Base-by-base conservation (phyloP, 2,113 vertebrate genomes). In the Atrichornis clamosus region DNA sequence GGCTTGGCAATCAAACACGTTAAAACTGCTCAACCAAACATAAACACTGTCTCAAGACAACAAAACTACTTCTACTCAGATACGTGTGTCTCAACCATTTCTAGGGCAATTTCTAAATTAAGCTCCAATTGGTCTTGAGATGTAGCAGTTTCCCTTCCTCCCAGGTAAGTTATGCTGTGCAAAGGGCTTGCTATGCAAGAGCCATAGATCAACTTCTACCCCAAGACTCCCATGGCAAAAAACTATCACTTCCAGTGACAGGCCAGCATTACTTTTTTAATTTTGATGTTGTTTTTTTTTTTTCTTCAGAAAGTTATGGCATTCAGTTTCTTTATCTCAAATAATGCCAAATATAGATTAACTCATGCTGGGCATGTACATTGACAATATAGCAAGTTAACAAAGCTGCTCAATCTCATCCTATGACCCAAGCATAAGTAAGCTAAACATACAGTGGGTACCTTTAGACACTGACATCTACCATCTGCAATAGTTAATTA, bases 391-490 rank as follows among this genome's bases (percentile, higher is more conserved):
- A 92, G 55, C 3, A 0, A 88, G 52, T 68, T 78, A 91, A 75
- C 22, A 82, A 93, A 94, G 76, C 73, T 89, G 69, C 80, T 93
- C 77, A 81, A 89, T 69, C 69, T 75, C 83, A 82, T 56, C 52
- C 76, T 89, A 37, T 50, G 58, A 62, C 80, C 56, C 94, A 87
- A 89, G 69, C 76, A 87, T 72, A 95, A 88, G 37, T 33, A 94
- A 82, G 73, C 80, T 89, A 78, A 90, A 81, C 86, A 79, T 19
- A 81, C 39, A 94, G 73, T 60, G 65, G 86, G 80, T 81, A 95
- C 69, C 92, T 78, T 84, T 62, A 90, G 92, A 92, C 93, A 94
- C 70, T 39, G 76, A 80, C 79, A 96, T 53, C 52, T 89, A 67
- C 56, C 72, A 87, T 65, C 85, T 35, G 80, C 90, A 95, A 22